Percentiles rank a stretch among this genome's conserved stretches.
phyloP scores from a whole-genome alignment of 2,797 vertebrate species.

The Otus scops region DNA sequence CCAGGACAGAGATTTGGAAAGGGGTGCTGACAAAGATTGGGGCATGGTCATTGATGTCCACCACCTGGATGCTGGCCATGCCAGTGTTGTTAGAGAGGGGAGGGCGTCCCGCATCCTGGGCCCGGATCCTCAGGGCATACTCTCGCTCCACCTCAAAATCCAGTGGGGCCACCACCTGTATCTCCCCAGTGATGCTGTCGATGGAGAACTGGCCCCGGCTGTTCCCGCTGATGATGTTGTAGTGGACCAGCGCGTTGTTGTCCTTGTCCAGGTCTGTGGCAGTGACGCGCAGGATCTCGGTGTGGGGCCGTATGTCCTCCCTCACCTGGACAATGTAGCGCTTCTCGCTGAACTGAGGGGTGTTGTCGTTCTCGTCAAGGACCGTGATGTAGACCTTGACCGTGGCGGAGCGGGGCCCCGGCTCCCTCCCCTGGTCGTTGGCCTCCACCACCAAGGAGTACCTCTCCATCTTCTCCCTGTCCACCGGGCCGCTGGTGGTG shows the following conservation, averaged over 20 bases:
- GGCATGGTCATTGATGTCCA: conserved; percentile 95
- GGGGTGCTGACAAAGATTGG: conserved; percentile 98
- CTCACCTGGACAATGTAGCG: conserved; percentile 94
- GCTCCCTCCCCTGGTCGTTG: conserved; percentile 93
- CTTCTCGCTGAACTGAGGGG: conserved; percentile 96
- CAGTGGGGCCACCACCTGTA: conserved; percentile 91
- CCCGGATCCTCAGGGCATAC: conserved; percentile 90
- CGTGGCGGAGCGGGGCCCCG: conserved; percentile 88
- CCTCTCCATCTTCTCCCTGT: conserved; percentile 91
- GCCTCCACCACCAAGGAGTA: conserved; percentile 95
- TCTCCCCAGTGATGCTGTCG: conserved; percentile 93
- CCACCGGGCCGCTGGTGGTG: conserved; percentile 91
- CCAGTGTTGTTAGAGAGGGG: conserved; percentile 97
- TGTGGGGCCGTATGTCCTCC: conserved; percentile 91
- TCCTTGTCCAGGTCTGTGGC: conserved; percentile 94
- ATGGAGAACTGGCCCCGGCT: conserved; percentile 96
- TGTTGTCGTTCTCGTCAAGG: conserved; percentile 96
- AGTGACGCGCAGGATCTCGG: conserved; percentile 87
- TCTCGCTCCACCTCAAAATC: conserved; percentile 95
- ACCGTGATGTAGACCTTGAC: conserved; percentile 94
- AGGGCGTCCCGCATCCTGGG: conserved; percentile 93
- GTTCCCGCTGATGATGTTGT: conserved; percentile 97
- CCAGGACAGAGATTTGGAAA: conserved; percentile 93
- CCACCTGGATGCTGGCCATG: conserved; percentile 92
- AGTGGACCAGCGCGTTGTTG: conserved; percentile 91